phyloP scores from a whole-genome alignment of 2,113 vertebrate genomes.

The Pseudorhombus dupliciocellatus region DNA sequence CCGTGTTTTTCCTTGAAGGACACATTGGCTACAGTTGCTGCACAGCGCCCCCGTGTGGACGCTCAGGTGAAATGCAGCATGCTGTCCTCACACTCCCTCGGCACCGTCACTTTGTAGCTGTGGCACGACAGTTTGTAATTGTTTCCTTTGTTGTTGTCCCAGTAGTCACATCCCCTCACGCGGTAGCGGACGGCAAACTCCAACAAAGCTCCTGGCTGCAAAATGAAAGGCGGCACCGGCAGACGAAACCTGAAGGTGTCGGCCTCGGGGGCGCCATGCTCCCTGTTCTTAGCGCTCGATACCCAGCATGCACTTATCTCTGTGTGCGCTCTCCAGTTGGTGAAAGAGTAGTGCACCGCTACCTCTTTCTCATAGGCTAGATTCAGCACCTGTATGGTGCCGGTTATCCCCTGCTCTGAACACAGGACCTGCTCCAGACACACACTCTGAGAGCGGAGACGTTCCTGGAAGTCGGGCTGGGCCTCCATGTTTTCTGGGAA shows the following conservation, averaged over 20 bases:
- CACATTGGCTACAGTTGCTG: not conserved
- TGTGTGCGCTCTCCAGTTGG: constrained; percentile 85
- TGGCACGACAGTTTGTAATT: constrained; percentile 91
- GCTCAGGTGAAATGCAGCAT: constrained; percentile 93
- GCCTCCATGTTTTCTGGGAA: constrained; percentile 83
- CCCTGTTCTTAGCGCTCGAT: constrained; percentile 29
- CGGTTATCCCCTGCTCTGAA: constrained; percentile 88
- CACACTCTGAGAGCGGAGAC: constrained; percentile 82
- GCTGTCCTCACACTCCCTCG: constrained; percentile 91
- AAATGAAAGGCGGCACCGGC: constrained; percentile 88
- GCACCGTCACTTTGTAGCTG: constrained; percentile 86
- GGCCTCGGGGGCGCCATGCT: constrained; percentile 15
- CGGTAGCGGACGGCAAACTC: constrained; percentile 90
- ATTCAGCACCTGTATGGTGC: constrained; percentile 87
- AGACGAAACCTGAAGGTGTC: constrained; percentile 91
- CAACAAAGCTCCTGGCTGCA: constrained; percentile 84
- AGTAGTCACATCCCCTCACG: constrained; percentile 82
- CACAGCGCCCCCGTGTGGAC: constrained; percentile 19
- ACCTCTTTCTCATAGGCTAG: constrained; percentile 91
- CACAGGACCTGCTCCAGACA: constrained; percentile 88
- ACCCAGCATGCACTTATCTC: constrained; percentile 85
- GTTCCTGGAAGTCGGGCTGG: constrained; percentile 78
- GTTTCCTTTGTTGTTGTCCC: constrained; percentile 90
- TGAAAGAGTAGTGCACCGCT: constrained; percentile 88
- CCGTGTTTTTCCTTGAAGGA: not conserved